Evolutionary conservation across 2,113 vertebrate species (phyloP), one percentile per base, ranked within the genome.

Genomic region (Rhabdomys dilectus): DNA sequence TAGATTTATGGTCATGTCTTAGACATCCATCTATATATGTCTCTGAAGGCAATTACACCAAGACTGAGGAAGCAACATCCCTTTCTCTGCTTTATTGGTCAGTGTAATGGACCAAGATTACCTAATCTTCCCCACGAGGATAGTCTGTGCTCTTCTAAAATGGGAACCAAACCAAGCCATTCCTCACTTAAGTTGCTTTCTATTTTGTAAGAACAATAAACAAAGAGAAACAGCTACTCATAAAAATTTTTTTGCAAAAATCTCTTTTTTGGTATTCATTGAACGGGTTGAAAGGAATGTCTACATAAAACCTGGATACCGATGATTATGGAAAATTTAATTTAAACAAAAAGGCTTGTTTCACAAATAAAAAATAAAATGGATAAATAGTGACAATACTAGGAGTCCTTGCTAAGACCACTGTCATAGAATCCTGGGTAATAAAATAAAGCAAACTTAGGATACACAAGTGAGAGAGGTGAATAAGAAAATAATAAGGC

Each of bases 251-350:
- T 19, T n/a, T n/a, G 26, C 8, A 19, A 42, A 66, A 85, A 34
- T 8, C 21, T 73, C 0, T 17, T 34, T 31, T 31, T 31, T 34
- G 26, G 4, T 34, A 48, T 29, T 45, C 48, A 45, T 42, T 42
- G 48, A 66, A 45, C 0, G 4, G 16, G 26, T 64, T 66, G 29
- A 60, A 82, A 60, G 12, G 56, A 60, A 24, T 3, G 8, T 39
- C 22, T 0, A 66, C 0, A 11, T 3, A 31, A 64, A 42, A 34
- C 39, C 39, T 45, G 0, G 11, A 45, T 21, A 45, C 8, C 45
- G 39, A 64, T 34, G 29, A 7, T 31, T 82, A 82, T 39, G 56
- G 21, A 82, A 60, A 39, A 0, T 39, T 26, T 39, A 75, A 75
- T 73, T 77, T 77, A 45, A 31, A 21, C 8, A 64, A 16, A 10